Base-by-base conservation (phyloP, 1,140 invertebrate species). In the Ephestia elutella region DNA sequence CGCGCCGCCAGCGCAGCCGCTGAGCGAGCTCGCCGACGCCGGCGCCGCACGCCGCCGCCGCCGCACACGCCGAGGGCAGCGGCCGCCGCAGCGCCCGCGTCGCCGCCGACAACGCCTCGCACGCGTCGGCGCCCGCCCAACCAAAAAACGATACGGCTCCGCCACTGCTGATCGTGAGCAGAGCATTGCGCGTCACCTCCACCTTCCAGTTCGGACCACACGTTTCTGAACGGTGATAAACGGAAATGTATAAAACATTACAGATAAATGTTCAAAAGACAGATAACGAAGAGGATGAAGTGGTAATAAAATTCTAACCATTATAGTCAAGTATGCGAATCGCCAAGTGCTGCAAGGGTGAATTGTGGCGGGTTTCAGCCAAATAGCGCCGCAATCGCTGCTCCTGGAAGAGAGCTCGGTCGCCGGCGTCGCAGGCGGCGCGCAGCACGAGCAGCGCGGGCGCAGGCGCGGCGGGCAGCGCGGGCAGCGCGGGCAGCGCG, bases 131-230 rank as follows among this genome's bases (percentile, higher is more conserved):
- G 9, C 70, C 71, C 13, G 66, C 63, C 53, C 68, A 64, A 10
- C 77, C 77, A 28, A 56, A 56, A n/a, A 56, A 25, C 51, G 60
- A 60, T 8, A 71, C 72, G 18, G 55, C 60, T 4, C 68, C 70
- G 21, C 79, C 75, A 8, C 53, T 62, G 38, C 66, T 65, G 13
- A 75, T 59, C 15, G 67, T 60, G 1, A 55, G 54, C 51, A 75
- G 57, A 10, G 70, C 65, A 0, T 32, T 51, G 2, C 63, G 64
- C 17, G 63, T 60, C 28, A 78, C 66, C 17, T 58, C 38, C n/a
- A 25, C 49, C 2, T 58, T 56, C 76, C 78, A 80, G n/a, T 58
- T 38, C 11, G 56, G 32, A 10, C 75, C 80, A 57, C 80, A 83
- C 0, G 75, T 81, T 18, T 80, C 80, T 80, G 55, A 8, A 18